Conservation (phyloP, 2,113 vertebrate species). For the Neotoma lepida region DNA sequence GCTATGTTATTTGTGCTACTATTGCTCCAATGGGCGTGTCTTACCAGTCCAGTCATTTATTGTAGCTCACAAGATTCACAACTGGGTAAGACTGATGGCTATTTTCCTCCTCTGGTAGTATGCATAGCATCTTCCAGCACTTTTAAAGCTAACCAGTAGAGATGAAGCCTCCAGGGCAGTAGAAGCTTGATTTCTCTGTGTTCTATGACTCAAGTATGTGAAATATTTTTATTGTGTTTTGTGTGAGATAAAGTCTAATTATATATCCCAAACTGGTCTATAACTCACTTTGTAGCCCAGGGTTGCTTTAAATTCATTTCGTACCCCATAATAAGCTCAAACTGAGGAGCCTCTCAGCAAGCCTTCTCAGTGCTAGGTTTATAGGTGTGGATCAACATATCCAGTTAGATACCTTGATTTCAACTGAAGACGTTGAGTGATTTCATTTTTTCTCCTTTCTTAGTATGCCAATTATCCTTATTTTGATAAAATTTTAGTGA, state of each 20-base stretch:
- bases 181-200: background rate
- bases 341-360: background rate
- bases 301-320: background rate
- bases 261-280: background rate
- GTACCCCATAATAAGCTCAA: background rate
- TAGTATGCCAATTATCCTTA: background rate
- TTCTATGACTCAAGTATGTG: background rate
- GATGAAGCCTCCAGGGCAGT: background rate
- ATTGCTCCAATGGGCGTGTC: background rate
- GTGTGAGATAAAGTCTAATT: background rate
- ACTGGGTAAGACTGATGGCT: background rate
- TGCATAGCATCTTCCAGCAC: background rate
- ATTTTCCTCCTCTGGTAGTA: background rate
- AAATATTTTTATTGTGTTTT: background rate
- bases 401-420: background rate
- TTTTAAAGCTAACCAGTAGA: background rate
- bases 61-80: background rate
- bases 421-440: background rate
- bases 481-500: background rate
- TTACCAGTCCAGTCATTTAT: background rate
- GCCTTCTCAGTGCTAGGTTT: background rate
- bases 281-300: background rate
- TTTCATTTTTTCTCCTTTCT: conserved; percentile 23
- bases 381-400: background rate
- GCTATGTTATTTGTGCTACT: background rate